Evolutionary conservation across 2,797 vertebrate genomes (phyloP).

Genomic region (Cygnus olor): DNA sequence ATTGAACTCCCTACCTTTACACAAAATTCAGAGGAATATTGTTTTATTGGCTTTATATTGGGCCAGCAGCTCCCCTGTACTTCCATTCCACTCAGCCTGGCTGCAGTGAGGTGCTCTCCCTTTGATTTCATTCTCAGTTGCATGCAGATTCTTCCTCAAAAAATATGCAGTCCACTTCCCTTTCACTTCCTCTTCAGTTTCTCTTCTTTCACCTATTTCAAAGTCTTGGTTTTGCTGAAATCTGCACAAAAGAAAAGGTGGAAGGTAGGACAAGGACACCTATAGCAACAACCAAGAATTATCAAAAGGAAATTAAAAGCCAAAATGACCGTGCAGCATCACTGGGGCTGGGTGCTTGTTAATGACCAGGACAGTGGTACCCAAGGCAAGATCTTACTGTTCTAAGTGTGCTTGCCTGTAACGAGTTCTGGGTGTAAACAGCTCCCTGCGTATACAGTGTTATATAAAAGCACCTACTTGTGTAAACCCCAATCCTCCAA

Average conservation of each 20-base stretch:
- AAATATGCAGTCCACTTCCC: constrained; percentile 85
- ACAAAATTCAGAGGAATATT: background rate
- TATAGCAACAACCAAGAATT: background rate
- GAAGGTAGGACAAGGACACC: background rate
- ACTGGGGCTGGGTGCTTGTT: background rate
- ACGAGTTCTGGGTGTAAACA: background rate
- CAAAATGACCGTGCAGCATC: background rate
- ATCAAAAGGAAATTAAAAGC: background rate
- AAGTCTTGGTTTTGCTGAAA: constrained; percentile 69
- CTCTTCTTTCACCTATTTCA: constrained; percentile 74
- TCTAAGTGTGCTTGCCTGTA: background rate
- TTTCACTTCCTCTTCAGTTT: constrained; percentile 87
- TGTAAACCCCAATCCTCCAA: background rate
- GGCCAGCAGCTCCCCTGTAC: background rate
- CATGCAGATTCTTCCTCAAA: constrained; percentile 75
- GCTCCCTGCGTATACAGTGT: rapidly evolving
- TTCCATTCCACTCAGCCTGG: background rate
- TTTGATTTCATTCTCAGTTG: constrained; percentile 82
- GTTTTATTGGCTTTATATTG: background rate
- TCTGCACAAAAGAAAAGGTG: constrained; percentile 28
- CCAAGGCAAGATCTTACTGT: background rate
- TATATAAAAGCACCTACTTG: background rate
- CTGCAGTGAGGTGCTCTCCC: constrained; percentile 32
- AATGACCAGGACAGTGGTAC: background rate
- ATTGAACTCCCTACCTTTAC: background rate